These are phyloP conservation scores for Thymallus thymallus DNA, from an alignment of 2,113 vertebrate genomes.

Conservation along the genomic window DNA sequence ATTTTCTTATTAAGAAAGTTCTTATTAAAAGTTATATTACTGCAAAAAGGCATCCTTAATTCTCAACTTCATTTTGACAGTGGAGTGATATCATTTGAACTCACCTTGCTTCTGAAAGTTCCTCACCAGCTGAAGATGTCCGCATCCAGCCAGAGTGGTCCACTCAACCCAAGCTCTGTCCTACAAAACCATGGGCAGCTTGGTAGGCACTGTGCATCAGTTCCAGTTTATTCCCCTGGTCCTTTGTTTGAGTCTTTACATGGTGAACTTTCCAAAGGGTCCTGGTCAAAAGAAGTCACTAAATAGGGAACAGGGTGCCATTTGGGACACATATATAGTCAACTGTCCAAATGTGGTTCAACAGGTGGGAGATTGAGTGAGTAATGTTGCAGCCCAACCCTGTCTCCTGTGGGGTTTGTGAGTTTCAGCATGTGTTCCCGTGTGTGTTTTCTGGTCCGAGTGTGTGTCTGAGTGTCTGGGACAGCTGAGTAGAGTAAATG, in stretches of 20 bases:
- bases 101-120: not conserved
- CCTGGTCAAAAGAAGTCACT: not conserved
- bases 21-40: not conserved
- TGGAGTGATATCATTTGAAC: not conserved
- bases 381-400: conserved; percentile 38
- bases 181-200: not conserved
- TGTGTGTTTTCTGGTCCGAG: not conserved
- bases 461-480: conserved; percentile 47
- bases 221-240: not conserved
- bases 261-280: not conserved
- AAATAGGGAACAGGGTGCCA: not conserved
- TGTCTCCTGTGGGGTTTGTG: conserved; percentile 2
- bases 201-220: not conserved
- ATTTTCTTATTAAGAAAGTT: too few species aligned
- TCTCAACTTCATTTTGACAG: not conserved
- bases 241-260: not conserved
- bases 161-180: not conserved
- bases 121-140: not conserved
- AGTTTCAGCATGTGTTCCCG: not conserved
- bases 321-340: too few species aligned
- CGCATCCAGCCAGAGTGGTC: not conserved
- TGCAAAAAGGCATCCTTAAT: not conserved
- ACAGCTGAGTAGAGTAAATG: conserved; percentile 61
- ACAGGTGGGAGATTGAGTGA: conserved; percentile 61
- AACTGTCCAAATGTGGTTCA: conserved; percentile 53